phyloP scores from a whole-genome alignment of 2,888 invertebrate species.

The Epinotia nisella region DNA sequence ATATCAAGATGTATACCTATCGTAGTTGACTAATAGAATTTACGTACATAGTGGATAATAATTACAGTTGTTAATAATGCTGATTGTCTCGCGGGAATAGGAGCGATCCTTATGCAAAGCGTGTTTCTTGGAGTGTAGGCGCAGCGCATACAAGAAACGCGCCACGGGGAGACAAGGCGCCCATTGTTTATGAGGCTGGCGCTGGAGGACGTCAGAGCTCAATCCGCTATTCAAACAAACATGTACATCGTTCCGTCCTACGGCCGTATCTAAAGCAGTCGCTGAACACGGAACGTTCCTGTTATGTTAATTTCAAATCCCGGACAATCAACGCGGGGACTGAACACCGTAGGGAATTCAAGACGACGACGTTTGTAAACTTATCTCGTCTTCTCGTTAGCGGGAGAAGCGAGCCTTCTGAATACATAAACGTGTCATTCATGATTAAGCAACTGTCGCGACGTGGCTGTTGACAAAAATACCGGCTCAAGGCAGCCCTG shows the following conservation, averaged over 20 bases:
- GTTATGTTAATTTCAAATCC: slow-evolving; percentile 80
- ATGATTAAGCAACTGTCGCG: slow-evolving; percentile 75
- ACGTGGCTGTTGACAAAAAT: slow-evolving; percentile 78
- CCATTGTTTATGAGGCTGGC: slow-evolving; percentile 66
- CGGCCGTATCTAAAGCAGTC: slow-evolving; percentile 52
- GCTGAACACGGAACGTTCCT: slow-evolving; percentile 60
- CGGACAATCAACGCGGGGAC: slow-evolving; percentile 77
- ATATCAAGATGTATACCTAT: slow-evolving; percentile 33
- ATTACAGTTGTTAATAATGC: slow-evolving; percentile 50
- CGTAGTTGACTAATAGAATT: slow-evolving; percentile 23
- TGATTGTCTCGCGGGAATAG: slow-evolving; percentile 48
- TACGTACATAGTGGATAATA: slow-evolving; percentile 15
- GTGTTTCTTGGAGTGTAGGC: slow-evolving; percentile 46
- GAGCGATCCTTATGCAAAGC: slow-evolving; percentile 49
- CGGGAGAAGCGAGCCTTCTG: slow-evolving; percentile 72
- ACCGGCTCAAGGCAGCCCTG: slow-evolving; percentile 56
- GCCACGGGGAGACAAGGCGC: slow-evolving; percentile 53
- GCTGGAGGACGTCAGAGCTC: slow-evolving; percentile 65
- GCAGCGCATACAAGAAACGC: slow-evolving; percentile 51
- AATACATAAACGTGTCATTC: slow-evolving; percentile 82
- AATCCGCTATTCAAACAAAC: slow-evolving; percentile 71
- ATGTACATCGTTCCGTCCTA: slow-evolving; percentile 53
- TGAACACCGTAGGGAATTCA: slow-evolving; percentile 75
- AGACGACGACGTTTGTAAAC: slow-evolving; percentile 80
- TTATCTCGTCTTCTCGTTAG: slow-evolving; percentile 82